phyloP scores from a whole-genome alignment of 2,888 invertebrate species.

The Parasteatoda lunata region DNA sequence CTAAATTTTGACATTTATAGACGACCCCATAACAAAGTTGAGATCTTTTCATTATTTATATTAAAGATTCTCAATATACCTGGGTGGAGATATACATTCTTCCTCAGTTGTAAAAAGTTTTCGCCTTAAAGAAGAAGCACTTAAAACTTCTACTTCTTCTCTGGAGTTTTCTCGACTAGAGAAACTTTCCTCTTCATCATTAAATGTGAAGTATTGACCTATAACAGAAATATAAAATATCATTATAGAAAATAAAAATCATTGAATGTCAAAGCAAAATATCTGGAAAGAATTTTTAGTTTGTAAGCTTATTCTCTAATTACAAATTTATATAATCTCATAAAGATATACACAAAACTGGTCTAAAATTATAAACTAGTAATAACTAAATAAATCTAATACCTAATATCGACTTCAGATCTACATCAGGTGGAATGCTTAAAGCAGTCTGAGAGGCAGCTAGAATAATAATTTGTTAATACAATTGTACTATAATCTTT shows the following conservation, averaged over 20 bases:
- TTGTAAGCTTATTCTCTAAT: too few relatives aligned
- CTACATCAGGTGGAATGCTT: constrained; percentile 60
- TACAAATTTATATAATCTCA: too few relatives aligned
- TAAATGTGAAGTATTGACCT: constrained; percentile 43
- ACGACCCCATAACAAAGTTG: too few relatives aligned
- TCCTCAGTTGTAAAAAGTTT: constrained; percentile 56
- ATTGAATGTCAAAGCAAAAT: background rate
- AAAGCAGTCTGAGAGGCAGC: constrained; percentile 60
- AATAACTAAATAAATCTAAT: background rate
- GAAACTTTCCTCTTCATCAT: constrained; percentile 24
- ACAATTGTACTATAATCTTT: too few relatives aligned
- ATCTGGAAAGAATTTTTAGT: background rate
- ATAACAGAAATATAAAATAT: background rate
- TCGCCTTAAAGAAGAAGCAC: constrained; percentile 55
- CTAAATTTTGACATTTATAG: too few relatives aligned
- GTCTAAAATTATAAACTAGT: background rate
- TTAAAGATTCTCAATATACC: constrained; percentile 1
- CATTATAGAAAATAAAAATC: background rate
- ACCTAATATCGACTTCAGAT: constrained; percentile 60
- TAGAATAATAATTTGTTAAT: background rate
- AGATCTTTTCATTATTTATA: too few relatives aligned
- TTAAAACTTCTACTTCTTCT: constrained; percentile 36
- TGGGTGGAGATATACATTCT: constrained; percentile 26
- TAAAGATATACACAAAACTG: too few relatives aligned
- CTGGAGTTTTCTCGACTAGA: constrained; percentile 31